These are phyloP conservation scores for Heliconius himera DNA, from an alignment of 1,140 invertebrate genomes.

Conservation along the genomic window DNA sequence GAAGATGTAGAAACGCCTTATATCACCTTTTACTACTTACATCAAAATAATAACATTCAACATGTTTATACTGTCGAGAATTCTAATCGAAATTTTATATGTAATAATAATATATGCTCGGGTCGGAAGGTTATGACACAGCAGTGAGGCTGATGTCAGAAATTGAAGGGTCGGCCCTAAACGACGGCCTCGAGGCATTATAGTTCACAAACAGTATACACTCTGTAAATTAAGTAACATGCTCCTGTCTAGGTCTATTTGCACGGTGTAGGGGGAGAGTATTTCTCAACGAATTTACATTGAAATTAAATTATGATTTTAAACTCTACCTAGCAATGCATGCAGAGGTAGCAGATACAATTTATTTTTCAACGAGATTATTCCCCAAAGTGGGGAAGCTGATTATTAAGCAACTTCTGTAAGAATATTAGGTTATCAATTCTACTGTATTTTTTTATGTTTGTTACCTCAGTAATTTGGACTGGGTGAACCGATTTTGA, in stretches of 20 bases:
- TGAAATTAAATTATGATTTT: background rate
- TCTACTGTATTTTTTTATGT: no score
- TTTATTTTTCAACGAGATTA: no score
- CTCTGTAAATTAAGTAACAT: slow-evolving; percentile 2
- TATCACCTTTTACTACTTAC: no score
- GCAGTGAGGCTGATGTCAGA: background rate
- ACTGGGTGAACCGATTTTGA: no score
- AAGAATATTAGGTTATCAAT: no score
- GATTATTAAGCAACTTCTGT: no score
- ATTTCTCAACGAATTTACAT: background rate
- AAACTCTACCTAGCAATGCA: no score
- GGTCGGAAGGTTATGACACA: background rate
- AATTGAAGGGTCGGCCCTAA: slow-evolving; percentile 3
- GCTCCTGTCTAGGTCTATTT: background rate
- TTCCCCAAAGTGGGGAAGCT: no score
- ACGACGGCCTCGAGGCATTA: background rate
- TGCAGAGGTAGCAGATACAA: background rate
- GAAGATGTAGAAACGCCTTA: no score
- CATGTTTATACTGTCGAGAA: background rate
- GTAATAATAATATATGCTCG: background rate
- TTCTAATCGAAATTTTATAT: background rate
- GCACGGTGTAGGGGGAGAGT: no score
- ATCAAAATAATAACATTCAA: background rate
- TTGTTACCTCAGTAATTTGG: no score
- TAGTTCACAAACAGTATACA: background rate